Evolutionary conservation across 1,140 invertebrate species (phyloP).

Genomic region (Drosophila albomicans): DNA sequence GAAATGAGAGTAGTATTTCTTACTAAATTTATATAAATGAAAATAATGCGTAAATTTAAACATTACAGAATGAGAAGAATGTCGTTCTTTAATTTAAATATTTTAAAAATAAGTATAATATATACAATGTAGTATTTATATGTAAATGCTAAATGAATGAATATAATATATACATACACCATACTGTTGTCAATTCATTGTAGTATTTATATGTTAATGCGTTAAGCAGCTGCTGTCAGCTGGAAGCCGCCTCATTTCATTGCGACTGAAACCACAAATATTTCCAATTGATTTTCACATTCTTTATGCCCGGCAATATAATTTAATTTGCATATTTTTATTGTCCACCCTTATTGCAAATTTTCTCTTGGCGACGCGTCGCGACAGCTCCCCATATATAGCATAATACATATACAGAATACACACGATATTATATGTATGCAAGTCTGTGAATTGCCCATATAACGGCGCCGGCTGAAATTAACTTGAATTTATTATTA

Average conservation of each 20-base stretch:
- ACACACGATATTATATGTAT: conserved; percentile 11
- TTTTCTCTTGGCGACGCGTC: conserved; percentile 12
- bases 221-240: conserved; percentile 15
- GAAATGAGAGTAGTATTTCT: no score
- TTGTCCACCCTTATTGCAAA: conserved; percentile 9
- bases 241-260: neutral
- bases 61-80: no score
- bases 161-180: no score
- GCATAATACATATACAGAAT: conserved; percentile 6
- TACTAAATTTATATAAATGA: no score
- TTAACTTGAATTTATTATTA: conserved; percentile 77
- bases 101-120: no score
- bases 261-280: conserved; percentile 29
- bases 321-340: conserved; percentile 47
- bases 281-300: conserved; percentile 43
- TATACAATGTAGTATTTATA: no score
- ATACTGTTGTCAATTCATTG: no score
- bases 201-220: conserved; percentile 4
- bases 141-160: no score
- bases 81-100: no score
- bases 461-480: conserved; percentile 80
- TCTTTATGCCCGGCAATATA: conserved; percentile 21
- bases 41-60: no score
- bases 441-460: conserved; percentile 48
- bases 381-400: conserved; percentile 19